Percentiles rank a stretch among this genome's conserved stretches.
Evolutionary conservation across 2,797 vertebrate genomes (phyloP).

Genomic region (Pangasius djambal): DNA sequence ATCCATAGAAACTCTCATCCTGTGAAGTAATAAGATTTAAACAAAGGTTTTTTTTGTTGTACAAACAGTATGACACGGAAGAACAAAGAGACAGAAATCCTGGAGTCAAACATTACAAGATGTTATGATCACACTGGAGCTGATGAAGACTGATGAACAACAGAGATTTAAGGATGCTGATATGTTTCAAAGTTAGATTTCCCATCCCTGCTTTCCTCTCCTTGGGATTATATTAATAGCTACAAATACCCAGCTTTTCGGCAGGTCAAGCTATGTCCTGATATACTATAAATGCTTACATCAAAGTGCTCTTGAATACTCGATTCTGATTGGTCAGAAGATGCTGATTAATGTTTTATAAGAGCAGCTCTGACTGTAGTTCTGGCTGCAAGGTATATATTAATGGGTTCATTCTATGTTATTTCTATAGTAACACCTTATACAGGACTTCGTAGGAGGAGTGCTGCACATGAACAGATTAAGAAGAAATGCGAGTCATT

Average conservation of each 20-base stretch:
- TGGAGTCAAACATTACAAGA: neutral
- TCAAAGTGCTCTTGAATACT: neutral
- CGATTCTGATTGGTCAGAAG: too few species aligned
- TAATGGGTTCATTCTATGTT: neutral
- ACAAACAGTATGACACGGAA: neutral
- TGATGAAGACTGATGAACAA: neutral
- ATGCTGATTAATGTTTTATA: neutral
- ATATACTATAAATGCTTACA: neutral
- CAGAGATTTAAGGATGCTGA: neutral
- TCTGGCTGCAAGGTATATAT: neutral
- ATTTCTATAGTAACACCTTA: neutral
- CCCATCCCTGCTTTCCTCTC: neutral
- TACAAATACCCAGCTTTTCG: neutral
- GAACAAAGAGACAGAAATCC: neutral
- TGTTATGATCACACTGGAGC: neutral
- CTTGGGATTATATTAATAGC: neutral
- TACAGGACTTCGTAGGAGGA: neutral
- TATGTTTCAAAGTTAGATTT: neutral
- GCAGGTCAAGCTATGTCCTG: too few species aligned
- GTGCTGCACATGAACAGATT: neutral
- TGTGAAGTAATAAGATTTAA: neutral
- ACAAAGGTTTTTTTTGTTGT: neutral
- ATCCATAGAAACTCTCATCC: neutral
- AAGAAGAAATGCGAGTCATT: too few species aligned
- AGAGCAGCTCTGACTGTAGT: neutral